Evolutionary conservation across 2,888 invertebrate genomes (phyloP), one percentile per base, ranked within the genome.

Genomic region (Tillus elongatus): DNA sequence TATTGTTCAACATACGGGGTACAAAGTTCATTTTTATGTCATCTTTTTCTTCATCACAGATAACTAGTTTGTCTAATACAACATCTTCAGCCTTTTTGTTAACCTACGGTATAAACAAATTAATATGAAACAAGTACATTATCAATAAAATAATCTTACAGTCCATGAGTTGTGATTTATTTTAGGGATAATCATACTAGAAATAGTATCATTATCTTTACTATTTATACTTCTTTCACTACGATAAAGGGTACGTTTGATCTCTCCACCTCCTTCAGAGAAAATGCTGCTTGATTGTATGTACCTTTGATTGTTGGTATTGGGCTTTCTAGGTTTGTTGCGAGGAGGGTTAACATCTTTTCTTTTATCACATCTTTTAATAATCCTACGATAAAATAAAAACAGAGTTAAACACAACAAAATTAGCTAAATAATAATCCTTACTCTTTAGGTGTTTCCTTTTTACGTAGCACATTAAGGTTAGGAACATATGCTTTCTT

Each of bases 401-500:
- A n/a, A n/a, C n/a, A n/a, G n/a, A n/a, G n/a, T n/a, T n/a, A n/a
- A n/a, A n/a, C n/a, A n/a, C n/a, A n/a, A 30, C n/a, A n/a, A n/a
- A n/a, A n/a, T n/a, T n/a, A n/a, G n/a, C n/a, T n/a, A n/a, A n/a
- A n/a, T n/a, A n/a, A n/a, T n/a, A n/a, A n/a, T n/a, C n/a, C 50
- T 53, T 45, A 56, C 53, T 53, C 56, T 48, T 55, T 58, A 12
- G 47, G 30, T 44, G 51, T 58, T 26, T 58, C 52, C 40, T 61
- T 61, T 35, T 55, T 59, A 42, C 64, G 47, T 3, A 57, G 41
- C 15, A 53, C 62, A 48, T 63, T 62, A 29, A 65, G 39, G 51
- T 65, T 65, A 13, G 64, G 64, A 29, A 54, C 50, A 42, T 56
- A 63, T n/a, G 51, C 41, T 43, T 58, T 61, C 42, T 61, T 62